These are phyloP conservation scores for Antigone vipio DNA, from an alignment of 2,113 vertebrate species.

Conservation along the genomic window DNA sequence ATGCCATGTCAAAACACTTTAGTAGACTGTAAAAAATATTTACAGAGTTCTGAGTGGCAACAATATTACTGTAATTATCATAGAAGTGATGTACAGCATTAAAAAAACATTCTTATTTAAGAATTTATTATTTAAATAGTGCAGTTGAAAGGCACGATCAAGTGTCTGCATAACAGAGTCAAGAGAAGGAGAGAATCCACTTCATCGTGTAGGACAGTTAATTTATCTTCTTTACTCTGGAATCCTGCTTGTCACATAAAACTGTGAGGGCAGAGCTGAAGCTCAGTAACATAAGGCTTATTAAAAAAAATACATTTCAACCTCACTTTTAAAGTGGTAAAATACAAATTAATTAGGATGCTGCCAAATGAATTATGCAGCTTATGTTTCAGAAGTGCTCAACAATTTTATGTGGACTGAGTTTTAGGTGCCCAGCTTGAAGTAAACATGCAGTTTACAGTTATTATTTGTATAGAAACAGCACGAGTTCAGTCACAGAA, in stretches of 20 bases:
- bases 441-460: neutral
- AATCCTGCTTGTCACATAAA: neutral
- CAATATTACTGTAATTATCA: conserved; percentile 9
- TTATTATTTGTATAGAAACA: neutral
- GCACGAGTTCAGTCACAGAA: neutral
- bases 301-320: conserved; percentile 37
- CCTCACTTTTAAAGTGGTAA: neutral
- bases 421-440: neutral
- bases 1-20: conserved; percentile 3
- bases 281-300: neutral
- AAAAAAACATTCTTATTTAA: neutral
- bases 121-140: neutral
- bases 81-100: neutral
- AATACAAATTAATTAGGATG: neutral
- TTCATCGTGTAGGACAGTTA: neutral
- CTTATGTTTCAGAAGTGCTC: neutral
- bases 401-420: neutral
- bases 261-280: neutral
- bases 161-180: neutral
- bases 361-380: neutral
- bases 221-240: neutral
- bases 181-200: neutral
- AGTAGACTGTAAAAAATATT: conserved; percentile 24
- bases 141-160: neutral
- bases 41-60: neutral